Base-by-base conservation (phyloP, 2,113 vertebrate species). In the Ciconia maguari region DNA sequence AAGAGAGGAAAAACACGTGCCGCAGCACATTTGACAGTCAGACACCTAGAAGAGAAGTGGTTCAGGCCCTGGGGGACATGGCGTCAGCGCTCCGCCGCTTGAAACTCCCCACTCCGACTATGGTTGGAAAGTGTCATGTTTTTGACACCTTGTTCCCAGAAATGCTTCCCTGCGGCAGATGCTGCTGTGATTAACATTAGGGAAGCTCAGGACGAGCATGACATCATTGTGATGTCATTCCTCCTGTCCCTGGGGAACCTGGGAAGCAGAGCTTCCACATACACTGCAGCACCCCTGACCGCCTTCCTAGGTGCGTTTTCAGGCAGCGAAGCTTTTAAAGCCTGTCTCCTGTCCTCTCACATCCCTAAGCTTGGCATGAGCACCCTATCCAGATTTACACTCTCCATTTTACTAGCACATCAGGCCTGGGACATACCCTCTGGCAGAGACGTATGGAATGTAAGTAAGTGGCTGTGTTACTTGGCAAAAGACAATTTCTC, bases 391-490 rank as follows among this genome's bases (percentile, higher is more conserved):
- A 91, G 91, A 92, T 96, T 96, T 95, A 76, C 92, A 91, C 91
- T 93, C 85, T 70, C 42, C 0, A 0, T 92, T 97, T 97, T 95
- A 92, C 74, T 92, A 81, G 89, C 93, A 65, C 89, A 52, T 87
- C 2, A 36, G 89, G 68, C 83, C 72, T 95, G 87, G 82, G 95
- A 94, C 85, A 92, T 97, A 95, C 93, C 92, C 61, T 81, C 92
- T 95, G 93, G 89, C 89, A 96, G 48, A 94, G 88, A 84, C 0
- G 0, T 66, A 74, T 30, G 90, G 90, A 96, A 95, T 92, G 74
- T 83, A 77, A 94, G 90, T 83, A 83, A 96, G 93, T 62, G 80
- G 85, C 89, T 97, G 85, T 71, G 58, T 94, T 96, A 93, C 83
- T 95, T 97, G 95, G 95, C 95, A 92, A 77, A 87, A 94, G 48